Base-by-base conservation (phyloP, 2,888 invertebrate genomes). In the Sinhomidia bicolor region DNA sequence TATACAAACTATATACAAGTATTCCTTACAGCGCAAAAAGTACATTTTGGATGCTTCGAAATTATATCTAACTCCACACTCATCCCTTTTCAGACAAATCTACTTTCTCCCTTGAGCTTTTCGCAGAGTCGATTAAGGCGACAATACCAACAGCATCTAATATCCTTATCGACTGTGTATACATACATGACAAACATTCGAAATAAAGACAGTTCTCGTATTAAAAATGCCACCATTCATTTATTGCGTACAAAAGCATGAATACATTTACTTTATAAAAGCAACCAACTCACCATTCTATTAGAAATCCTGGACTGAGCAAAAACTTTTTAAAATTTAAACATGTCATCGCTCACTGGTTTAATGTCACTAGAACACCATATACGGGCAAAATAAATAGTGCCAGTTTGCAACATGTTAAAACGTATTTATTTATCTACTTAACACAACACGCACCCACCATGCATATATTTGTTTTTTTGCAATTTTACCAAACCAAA, bases 131-230 rank as follows among this genome's bases (percentile, higher is more conserved):
- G 60, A 84, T 83, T 83, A 71, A 71, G 71, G 51, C 65, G 62
- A 23, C 12, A 47, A 20, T 5, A 74, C 0, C 44, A 51, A 20
- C 26, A 36, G 36, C 36, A 36, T 81, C 17, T 82, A 65, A 44
- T 68, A 71, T n/a, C n/a, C 17, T 23, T 47, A 60, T 79, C 85
- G 85, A 85, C 51, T 85, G 20, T 68, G 23, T 51, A 60, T 78
- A n/a, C 17, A 44, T 51, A 74, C 26, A 29, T 12, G n/a, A 83
- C 14, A 51, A 62, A 62, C 60, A 79, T 68, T 86, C 60, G 80
- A 41, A 86, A 79, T 85, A 86, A 86, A 85, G 79, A 79, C 85
- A 80, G 57, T 26, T 65, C 47, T 85, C 41, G 36, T 82, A 68
- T 54, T 82, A 54, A 81, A 79, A 51, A n/a, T 79, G 26, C 17